Evolutionary conservation across 2,797 vertebrate species (phyloP), one percentile per base, ranked within the genome.

Genomic region (Setipinna tenuifilis): DNA sequence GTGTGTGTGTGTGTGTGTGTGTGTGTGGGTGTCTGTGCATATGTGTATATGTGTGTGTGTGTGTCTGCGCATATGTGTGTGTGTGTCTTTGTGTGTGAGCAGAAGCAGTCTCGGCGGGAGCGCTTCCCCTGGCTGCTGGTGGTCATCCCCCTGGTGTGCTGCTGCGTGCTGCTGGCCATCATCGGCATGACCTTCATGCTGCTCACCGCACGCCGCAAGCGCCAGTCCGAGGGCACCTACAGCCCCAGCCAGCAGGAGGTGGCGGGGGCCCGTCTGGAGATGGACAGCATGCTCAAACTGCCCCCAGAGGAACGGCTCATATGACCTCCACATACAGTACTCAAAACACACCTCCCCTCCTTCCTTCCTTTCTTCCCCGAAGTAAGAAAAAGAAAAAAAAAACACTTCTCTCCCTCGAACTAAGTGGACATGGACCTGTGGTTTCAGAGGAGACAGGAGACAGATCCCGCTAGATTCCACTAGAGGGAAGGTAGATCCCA

Each of bases 241-340:
- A 99, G 97, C 85, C 98, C 98, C 0, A 99, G 98, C 82, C 88
- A 96, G 85, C 98, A 99, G 95, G 98, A 99, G 92, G 93, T 98
- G 90, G 98, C 98, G 0, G 98, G 98, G 81, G 98, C 98, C 6
- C 97, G 98, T 48, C 89, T 99, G 91, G 98, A 99, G 93, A 99
- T 99, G 98, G 98, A 98, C 95, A 98, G 97, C 92, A 98, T 99
- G 90, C 95, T 99, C 78, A 99, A 99, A 92, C 97, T 99, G 84
- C 98, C 98, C 0, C 98, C 97, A 0, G 98, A 99, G 86, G 98
- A 99, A 89, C 96, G 98, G 81, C 93, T 99, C 75, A 99, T 99
- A 91, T 99, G 95, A 96, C 31, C 50, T 3, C 50, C 50, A 54
- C 50, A 54, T 48, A 10, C 46, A 48, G n/a, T 10, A 48, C 46